These are phyloP conservation scores for Nothocercus julius DNA, from an alignment of 2,113 vertebrate species.

Conservation along the genomic window DNA sequence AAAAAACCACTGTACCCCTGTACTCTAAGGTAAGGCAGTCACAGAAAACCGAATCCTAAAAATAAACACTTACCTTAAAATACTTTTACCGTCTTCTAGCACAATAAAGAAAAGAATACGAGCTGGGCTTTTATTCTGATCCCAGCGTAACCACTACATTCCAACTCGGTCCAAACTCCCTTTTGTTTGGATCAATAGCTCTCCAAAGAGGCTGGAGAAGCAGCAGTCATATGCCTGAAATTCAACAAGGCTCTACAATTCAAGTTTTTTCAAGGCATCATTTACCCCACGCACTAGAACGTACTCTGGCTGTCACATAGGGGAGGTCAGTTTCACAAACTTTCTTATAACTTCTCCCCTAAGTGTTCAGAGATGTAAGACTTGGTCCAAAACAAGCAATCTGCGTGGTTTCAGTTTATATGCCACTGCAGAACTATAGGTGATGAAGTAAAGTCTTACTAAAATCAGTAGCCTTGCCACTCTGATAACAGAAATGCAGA, in stretches of 20 bases:
- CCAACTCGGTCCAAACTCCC: background rate
- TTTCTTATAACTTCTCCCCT: background rate
- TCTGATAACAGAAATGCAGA: background rate
- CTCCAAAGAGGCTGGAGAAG: background rate
- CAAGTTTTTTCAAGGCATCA: background rate
- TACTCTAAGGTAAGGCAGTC: background rate
- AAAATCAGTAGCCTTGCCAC: background rate
- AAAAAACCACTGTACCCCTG: background rate
- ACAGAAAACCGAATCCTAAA: background rate
- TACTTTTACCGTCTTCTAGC: background rate
- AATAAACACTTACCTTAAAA: background rate
- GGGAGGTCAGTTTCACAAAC: background rate
- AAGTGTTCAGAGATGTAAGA: background rate
- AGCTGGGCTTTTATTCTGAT: background rate
- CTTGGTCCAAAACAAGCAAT: background rate
- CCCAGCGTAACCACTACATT: background rate
- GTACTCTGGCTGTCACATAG: background rate
- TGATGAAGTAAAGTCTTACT: background rate
- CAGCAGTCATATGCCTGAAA: background rate
- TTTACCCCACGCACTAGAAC: background rate
- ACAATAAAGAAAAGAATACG: rapidly evolving
- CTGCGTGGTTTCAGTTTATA: background rate
- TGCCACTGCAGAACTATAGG: background rate
- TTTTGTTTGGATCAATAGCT: background rate
- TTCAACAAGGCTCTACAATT: background rate